These are phyloP conservation scores for Lamproptera curius DNA, from an alignment of 2,888 invertebrate genomes.

Conservation along the genomic window DNA sequence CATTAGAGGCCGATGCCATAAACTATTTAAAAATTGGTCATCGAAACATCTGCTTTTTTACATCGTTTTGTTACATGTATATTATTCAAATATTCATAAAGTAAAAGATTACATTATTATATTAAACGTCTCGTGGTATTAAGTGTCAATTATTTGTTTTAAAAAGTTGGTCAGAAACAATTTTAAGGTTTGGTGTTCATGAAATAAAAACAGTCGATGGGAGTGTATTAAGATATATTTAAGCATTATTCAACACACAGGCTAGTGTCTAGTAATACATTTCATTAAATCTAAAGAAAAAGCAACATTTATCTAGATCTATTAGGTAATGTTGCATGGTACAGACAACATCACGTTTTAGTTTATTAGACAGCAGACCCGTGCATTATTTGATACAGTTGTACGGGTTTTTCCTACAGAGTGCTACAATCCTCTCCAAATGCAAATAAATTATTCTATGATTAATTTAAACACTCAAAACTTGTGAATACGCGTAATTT, in stretches of 20 bases:
- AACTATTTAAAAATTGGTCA: no score
- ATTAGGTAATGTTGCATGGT: slow-evolving; percentile 21
- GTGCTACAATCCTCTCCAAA: slow-evolving; percentile 52
- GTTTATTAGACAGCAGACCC: slow-evolving; percentile 38
- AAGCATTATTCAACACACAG: slow-evolving; percentile 45
- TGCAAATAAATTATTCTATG: slow-evolving; percentile 1
- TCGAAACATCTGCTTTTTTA: no score
- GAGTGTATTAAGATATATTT: slow-evolving; percentile 33
- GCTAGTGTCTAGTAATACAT: slow-evolving; percentile 37
- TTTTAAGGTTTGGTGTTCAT: no score
- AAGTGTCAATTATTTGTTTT: no score
- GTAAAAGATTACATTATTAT: no score
- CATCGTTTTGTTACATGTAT: no score
- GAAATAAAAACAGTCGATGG: no score
- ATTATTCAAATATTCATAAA: no score
- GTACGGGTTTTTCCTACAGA: slow-evolving; percentile 42
- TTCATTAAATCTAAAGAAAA: slow-evolving; percentile 47
- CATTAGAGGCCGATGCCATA: no score
- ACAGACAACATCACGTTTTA: slow-evolving; percentile 27
- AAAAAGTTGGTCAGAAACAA: no score
- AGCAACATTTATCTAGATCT: slow-evolving; percentile 46
- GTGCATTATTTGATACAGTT: slow-evolving; percentile 40
- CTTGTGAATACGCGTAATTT: neutral
- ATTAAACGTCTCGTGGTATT: no score
- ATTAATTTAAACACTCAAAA: slow-evolving; percentile 12